Evolutionary conservation across 2,113 vertebrate species (phyloP).

Genomic region (Aviceda subcristata): DNA sequence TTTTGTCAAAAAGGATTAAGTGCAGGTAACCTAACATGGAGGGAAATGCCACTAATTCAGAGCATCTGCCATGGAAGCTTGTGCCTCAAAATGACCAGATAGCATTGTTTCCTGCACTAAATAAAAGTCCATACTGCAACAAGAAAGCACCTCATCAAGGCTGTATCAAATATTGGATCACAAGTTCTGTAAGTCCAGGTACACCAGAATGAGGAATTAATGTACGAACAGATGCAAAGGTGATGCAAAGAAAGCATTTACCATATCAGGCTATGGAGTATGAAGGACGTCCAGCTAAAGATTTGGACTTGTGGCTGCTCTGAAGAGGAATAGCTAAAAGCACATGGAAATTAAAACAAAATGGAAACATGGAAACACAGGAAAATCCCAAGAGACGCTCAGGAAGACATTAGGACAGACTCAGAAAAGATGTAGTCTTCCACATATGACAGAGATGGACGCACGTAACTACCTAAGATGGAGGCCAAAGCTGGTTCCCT

Average conservation of each 20-base stretch:
- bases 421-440: not conserved
- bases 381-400: not conserved
- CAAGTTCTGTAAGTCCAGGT: not conserved
- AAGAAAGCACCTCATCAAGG: not conserved
- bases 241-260: not conserved
- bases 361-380: not conserved
- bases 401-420: not conserved
- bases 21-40: not conserved
- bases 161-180: not conserved
- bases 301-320: not conserved
- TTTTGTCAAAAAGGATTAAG: not conserved
- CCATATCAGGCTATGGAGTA: rapidly evolving
- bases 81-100: not conserved
- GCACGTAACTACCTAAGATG: not conserved
- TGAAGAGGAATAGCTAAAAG: not conserved
- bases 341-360: not conserved
- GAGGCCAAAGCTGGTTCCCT: not conserved
- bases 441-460: not conserved
- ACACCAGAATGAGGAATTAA: not conserved
- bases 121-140: not conserved
- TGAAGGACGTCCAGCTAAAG: not conserved
- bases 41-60: not conserved
- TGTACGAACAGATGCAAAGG: not conserved
- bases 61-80: not conserved
- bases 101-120: not conserved